These are phyloP conservation scores for Apeira syringaria DNA, from an alignment of 2,888 invertebrate genomes.

Conservation along the genomic window DNA sequence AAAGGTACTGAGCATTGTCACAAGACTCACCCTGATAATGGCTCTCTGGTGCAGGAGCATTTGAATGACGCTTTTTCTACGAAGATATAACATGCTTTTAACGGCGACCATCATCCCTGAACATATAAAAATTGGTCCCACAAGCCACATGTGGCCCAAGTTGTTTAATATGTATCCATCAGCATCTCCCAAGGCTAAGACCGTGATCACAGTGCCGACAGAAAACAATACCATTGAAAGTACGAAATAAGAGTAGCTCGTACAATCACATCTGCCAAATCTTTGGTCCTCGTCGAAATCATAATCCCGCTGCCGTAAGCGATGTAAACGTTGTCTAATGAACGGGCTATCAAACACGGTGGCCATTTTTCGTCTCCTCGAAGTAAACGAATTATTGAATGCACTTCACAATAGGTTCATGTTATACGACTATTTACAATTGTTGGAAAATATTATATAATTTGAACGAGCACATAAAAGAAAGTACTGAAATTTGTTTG, in stretches of 20 bases:
- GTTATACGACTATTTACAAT: no score
- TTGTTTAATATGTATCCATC: constrained; percentile 84
- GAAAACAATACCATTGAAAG: constrained; percentile 85
- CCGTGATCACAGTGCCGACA: constrained; percentile 86
- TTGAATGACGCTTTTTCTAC: constrained; percentile 86
- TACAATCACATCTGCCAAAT: constrained; percentile 86
- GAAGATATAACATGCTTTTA: constrained; percentile 86
- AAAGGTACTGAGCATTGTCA: no score
- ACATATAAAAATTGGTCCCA: constrained; percentile 87
- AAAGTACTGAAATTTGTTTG: no score
- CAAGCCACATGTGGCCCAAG: constrained; percentile 87
- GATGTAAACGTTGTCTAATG: constrained; percentile 84
- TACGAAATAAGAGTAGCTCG: constrained; percentile 86
- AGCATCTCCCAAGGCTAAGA: constrained; percentile 84
- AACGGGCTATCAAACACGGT: constrained; percentile 86
- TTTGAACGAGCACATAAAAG: no score
- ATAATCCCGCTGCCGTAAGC: constrained; percentile 82
- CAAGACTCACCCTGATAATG: constrained; percentile 81
- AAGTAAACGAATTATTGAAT: constrained; percentile 17
- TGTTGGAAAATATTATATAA: no score
- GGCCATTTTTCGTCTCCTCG: constrained; percentile 73
- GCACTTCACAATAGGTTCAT: constrained; percentile 36
- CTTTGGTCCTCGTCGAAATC: constrained; percentile 84
- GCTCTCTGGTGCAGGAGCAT: constrained; percentile 86
- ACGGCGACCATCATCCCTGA: constrained; percentile 87